Conservation (phyloP, 2,113 vertebrate genomes). For the Panurus biarmicus region DNA sequence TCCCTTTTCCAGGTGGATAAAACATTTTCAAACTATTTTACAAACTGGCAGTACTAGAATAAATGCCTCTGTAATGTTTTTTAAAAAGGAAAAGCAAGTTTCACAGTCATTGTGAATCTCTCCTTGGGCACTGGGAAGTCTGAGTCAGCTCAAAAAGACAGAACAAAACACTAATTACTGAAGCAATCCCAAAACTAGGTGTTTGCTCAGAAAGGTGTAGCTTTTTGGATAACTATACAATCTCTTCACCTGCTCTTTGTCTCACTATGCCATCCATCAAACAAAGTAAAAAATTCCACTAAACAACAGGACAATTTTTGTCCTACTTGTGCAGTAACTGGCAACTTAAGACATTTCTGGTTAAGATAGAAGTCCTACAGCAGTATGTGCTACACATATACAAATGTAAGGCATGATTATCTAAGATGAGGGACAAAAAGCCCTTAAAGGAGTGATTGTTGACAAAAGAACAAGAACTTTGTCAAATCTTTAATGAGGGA, state of each 20-base stretch:
- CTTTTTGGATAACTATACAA: neutral
- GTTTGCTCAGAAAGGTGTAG: neutral
- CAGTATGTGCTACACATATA: neutral
- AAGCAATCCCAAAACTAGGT: neutral
- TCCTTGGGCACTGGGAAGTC: neutral
- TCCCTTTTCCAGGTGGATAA: neutral
- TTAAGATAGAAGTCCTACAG: neutral
- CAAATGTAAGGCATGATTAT: neutral
- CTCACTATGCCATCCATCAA: neutral
- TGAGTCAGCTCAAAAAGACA: neutral
- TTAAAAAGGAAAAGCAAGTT: neutral
- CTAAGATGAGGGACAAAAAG: neutral
- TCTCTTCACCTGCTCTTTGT: neutral
- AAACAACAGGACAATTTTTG: neutral
- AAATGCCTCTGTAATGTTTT: neutral
- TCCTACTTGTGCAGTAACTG: neutral
- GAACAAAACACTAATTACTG: neutral
- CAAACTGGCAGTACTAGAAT: neutral
- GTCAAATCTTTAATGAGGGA: rapidly evolving
- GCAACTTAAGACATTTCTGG: neutral
- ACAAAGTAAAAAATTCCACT: neutral
- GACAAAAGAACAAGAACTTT: neutral
- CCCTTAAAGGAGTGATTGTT: neutral
- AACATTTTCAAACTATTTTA: neutral
- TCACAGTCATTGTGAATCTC: neutral